A percentile compares a stretch with the other conserved stretches of the same genome.
These are phyloP conservation scores for Cacatua alba DNA, from an alignment of 2,113 vertebrate genomes.

Conservation along the genomic window DNA sequence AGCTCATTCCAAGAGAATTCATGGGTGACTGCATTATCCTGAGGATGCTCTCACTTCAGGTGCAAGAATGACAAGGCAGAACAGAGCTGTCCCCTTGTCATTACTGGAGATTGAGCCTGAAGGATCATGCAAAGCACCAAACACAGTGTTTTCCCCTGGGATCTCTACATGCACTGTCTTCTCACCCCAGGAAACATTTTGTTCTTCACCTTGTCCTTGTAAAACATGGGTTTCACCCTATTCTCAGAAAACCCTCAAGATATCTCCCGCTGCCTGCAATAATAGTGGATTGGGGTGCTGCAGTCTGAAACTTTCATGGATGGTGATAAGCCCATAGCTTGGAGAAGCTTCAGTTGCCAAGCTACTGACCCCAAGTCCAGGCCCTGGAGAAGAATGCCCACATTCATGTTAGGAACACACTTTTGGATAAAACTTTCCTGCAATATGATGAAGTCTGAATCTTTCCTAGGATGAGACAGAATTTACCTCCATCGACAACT, in stretches of 20 bases:
- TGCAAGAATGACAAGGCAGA: not conserved
- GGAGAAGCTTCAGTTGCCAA: not conserved
- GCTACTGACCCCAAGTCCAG: not conserved
- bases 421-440: not conserved
- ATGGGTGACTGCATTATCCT: not conserved
- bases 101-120: not conserved
- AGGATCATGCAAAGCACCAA: not conserved
- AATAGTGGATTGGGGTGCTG: not conserved
- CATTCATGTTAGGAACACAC: not conserved
- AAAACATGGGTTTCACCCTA: not conserved
- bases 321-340: not conserved
- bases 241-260: rapidly evolving
- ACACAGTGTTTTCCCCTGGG: not conserved
- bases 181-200: not conserved
- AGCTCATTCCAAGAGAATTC: not conserved
- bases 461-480: not conserved
- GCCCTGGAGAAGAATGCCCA: not conserved
- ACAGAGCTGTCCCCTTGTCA: not conserved
- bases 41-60: not conserved
- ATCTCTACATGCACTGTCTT: not conserved
- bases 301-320: not conserved
- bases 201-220: not conserved
- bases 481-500: not conserved
- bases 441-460: not conserved
- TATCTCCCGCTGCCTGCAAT: not conserved